Conservation (phyloP, 1,140 invertebrate genomes). For the Maniola jurtina region DNA sequence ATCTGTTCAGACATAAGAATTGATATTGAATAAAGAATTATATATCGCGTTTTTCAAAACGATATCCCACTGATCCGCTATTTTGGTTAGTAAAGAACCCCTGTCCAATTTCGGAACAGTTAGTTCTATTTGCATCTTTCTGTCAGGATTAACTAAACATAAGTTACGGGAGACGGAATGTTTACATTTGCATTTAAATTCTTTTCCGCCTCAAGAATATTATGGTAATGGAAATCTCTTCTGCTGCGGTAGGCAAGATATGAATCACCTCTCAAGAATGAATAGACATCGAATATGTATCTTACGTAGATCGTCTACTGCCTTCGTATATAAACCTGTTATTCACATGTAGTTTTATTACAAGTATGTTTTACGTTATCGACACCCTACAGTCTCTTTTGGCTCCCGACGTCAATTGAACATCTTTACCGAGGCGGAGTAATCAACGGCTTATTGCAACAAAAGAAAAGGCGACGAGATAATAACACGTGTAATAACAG, state of each 20-base stretch:
- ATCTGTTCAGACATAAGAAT: background rate
- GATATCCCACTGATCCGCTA: constrained; percentile 34
- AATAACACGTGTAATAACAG: constrained; percentile 73
- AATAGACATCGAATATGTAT: constrained; percentile 10
- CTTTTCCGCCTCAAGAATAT: constrained; percentile 20
- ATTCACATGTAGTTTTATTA: constrained; percentile 12
- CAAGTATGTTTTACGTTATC: constrained; percentile 36
- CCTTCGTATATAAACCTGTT: constrained; percentile 19
- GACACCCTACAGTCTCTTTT: constrained; percentile 50
- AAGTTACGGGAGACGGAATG: constrained; percentile 32
- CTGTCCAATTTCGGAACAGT: constrained; percentile 52
- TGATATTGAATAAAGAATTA: background rate
- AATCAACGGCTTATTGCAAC: constrained; percentile 70
- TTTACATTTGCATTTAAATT: constrained; percentile 38
- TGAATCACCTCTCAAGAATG: constrained; percentile 20
- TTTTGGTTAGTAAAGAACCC: constrained; percentile 52
- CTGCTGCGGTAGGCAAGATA: constrained; percentile 13
- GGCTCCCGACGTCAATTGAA: constrained; percentile 44
- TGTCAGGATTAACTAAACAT: constrained; percentile 46
- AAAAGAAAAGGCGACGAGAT: constrained; percentile 62
- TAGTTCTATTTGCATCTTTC: constrained; percentile 57
- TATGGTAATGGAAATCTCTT: constrained; percentile 30
- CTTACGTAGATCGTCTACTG: background rate
- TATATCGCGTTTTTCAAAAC: constrained; percentile 2
- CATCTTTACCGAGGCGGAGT: constrained; percentile 38